phyloP scores from a whole-genome alignment of 2,797 vertebrate species.

The Numenius phaeopus region DNA sequence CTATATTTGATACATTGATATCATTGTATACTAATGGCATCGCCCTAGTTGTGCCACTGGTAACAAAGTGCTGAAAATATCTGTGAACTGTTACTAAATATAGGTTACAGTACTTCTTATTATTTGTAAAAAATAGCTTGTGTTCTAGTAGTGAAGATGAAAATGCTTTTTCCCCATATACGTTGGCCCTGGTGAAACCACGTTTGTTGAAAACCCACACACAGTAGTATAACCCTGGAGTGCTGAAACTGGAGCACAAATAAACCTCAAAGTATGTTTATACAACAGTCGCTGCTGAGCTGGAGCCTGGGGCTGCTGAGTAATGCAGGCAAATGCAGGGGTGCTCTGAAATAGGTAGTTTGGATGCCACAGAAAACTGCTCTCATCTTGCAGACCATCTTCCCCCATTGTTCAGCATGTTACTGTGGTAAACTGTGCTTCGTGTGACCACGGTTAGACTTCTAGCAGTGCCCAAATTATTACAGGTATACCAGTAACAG shows the following conservation, averaged over 20 bases:
- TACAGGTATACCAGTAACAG: background rate
- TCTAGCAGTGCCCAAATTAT: background rate
- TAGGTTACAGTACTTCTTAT: background rate
- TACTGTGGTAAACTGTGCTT: background rate
- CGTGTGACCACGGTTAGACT: fast-evolving
- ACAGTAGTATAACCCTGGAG: background rate
- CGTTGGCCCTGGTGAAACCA: background rate
- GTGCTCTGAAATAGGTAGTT: background rate
- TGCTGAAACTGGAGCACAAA: background rate
- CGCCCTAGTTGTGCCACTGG: background rate
- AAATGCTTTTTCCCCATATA: background rate
- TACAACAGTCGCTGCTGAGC: background rate
- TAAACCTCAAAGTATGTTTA: background rate
- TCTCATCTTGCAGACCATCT: background rate
- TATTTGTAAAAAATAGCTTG: background rate
- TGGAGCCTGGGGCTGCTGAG: background rate
- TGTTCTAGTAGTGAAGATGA: background rate
- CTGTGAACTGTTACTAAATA: background rate
- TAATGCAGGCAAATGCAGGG: background rate
- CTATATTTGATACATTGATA: background rate
- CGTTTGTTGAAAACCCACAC: background rate
- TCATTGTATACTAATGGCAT: fast-evolving
- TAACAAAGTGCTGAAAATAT: background rate
- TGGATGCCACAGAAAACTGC: fast-evolving
- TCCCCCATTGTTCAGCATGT: fast-evolving